Base-by-base conservation (phyloP, 2,113 vertebrate genomes). In the Tursiops truncatus region DNA sequence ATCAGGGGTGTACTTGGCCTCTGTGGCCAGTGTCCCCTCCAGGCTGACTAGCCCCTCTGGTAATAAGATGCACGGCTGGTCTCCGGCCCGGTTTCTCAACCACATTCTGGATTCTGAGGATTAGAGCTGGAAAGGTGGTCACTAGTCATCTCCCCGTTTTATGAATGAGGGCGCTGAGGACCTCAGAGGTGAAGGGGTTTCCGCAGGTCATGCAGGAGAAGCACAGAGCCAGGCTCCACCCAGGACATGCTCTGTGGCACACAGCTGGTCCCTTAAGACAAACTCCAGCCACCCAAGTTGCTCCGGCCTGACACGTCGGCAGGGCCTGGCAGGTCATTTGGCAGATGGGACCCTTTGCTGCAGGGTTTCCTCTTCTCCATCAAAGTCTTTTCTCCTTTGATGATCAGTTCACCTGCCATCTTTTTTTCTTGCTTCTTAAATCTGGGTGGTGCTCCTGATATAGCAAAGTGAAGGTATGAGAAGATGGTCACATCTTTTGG, bases 241-340 rank as follows among this genome's bases (percentile, higher is more conserved):
- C 14, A 38, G 23, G 1, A 1, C 0, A 0, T 6, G 2, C 77
- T 70, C 47, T 6, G 0, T 0, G 13, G n/a, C 38, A n/a, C 26
- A 25, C 15, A 36, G 20, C 56, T 28, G 53, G 25, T 36, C 38
- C 18, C 44, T 60, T 8, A 9, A 76, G 60, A n/a, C n/a, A 63
- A n/a, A 56, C 15, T 17, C 38, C 8, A 50, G 87, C 15, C 23
- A 15, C 23, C 17, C 12, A 13, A 18, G 12, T 23, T 21, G 17
- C 85, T 33, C 38, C 31, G 4, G 6, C 12, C 74, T 25, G 15
- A 3, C 7, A 2, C 23, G 20, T 38, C 33, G 17, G 26, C 5
- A 2, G 38, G 44, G 67, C 25, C 89, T 62, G 31, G 56, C 58
- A 18, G 56, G 26, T 62, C 21, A 1, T 25, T 50, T 36, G 6